Conservation (phyloP, 2,113 vertebrate genomes). For the Bufo bufo region DNA sequence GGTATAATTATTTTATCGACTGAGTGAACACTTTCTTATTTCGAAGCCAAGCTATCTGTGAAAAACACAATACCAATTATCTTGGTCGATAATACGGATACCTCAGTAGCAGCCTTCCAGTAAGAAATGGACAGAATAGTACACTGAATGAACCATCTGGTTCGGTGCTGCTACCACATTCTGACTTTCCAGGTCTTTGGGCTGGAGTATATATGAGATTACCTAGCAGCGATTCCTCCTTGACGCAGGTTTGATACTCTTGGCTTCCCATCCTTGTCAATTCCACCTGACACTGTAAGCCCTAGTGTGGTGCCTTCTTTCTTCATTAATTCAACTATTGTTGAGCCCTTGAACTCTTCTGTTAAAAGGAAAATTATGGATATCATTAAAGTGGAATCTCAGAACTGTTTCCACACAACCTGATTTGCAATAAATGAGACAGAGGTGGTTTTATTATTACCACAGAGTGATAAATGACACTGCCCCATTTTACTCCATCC, state of each 20-base stretch:
- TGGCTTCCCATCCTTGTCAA: slow-evolving; percentile 96
- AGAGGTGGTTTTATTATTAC: background rate
- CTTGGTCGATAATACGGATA: background rate
- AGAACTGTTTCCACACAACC: slow-evolving; percentile 23
- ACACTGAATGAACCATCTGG: background rate
- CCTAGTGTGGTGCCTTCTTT: slow-evolving; percentile 97
- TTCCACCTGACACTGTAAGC: slow-evolving; percentile 92
- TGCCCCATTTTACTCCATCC: background rate
- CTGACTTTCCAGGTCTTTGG: background rate
- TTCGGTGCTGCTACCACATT: background rate
- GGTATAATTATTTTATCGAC: background rate
- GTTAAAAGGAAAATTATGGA: slow-evolving; percentile 67
- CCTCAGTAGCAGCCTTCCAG: background rate
- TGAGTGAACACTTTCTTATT: background rate
- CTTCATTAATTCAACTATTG: slow-evolving; percentile 95
- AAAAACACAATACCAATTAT: background rate
- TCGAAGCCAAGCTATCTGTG: background rate
- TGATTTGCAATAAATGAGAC: slow-evolving; percentile 9
- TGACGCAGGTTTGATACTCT: slow-evolving; percentile 96
- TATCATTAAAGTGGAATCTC: slow-evolving; percentile 61
- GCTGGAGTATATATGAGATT: slow-evolving; percentile 60
- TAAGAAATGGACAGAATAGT: background rate
- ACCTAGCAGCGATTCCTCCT: slow-evolving; percentile 97
- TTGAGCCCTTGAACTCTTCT: slow-evolving; percentile 97
- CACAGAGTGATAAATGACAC: slow-evolving; percentile 25